Evolutionary conservation across 2,888 invertebrate species (phyloP).

Genomic region (Eupithecia abbreviata): DNA sequence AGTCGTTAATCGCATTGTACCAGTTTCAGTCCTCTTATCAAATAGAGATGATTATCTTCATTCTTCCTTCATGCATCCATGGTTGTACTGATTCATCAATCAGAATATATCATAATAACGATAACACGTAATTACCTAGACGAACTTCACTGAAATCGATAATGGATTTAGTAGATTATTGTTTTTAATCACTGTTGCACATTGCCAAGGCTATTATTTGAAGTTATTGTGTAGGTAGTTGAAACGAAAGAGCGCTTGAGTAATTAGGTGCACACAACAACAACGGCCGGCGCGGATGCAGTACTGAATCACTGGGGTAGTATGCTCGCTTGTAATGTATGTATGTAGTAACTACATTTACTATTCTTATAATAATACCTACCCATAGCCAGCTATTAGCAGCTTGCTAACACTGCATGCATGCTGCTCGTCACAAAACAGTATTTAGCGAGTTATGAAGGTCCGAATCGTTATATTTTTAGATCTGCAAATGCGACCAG

Average conservation of each 20-base stretch:
- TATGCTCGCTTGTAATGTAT: conserved; percentile 14
- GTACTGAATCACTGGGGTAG: conserved; percentile 39
- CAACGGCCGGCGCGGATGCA: conserved; percentile 29
- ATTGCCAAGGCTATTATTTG: background rate
- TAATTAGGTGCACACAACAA: conserved; percentile 18
- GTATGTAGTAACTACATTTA: background rate
- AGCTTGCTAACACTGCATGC: conserved; percentile 28
- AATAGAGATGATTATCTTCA: conserved; percentile 2
- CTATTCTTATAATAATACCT: conserved; percentile 5
- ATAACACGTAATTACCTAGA: conserved; percentile 40
- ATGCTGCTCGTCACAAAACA: conserved; percentile 27
- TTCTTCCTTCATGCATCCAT: conserved; percentile 5
- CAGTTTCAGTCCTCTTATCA: background rate
- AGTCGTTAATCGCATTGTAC: background rate
- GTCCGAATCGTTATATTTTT: background rate
- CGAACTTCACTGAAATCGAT: conserved; percentile 39
- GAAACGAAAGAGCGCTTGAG: background rate
- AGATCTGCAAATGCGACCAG: background rate
- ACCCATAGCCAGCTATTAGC: conserved; percentile 21
- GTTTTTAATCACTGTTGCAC: conserved; percentile 3
- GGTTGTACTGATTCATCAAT: conserved; percentile 36
- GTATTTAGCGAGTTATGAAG: conserved; percentile 19
- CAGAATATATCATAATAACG: conserved; percentile 40
- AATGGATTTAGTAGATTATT: conserved; percentile 32
- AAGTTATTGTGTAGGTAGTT: conserved; percentile 2